Conservation (phyloP, 2,797 vertebrate genomes). For the Pelobates cultripes region DNA sequence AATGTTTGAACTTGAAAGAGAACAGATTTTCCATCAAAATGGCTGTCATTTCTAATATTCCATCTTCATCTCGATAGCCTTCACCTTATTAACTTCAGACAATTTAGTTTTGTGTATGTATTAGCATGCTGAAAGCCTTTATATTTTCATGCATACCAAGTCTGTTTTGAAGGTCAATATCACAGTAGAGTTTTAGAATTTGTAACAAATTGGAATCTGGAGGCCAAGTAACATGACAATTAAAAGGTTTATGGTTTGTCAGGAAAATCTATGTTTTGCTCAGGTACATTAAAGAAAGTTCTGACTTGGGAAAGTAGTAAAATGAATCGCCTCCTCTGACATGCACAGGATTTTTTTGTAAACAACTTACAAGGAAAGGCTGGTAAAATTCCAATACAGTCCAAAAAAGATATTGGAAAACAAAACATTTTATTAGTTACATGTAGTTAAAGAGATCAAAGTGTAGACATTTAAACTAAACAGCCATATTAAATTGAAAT, state of each 20-base stretch:
- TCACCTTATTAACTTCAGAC: too few species aligned
- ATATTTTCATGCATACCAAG: too few species aligned
- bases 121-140: too few species aligned
- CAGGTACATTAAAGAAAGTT: slow-evolving; percentile 52
- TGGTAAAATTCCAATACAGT: slow-evolving; percentile 64
- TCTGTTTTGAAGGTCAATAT: too few species aligned
- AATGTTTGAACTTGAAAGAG: slow-evolving; percentile 34
- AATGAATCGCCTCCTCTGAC: slow-evolving; percentile 17
- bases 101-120: too few species aligned
- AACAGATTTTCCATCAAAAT: not conserved
- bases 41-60: slow-evolving; percentile 6
- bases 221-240: too few species aligned
- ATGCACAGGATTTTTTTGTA: not conserved
- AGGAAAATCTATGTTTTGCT: too few species aligned
- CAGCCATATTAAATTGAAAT: not conserved
- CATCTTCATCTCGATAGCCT: not conserved
- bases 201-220: too few species aligned
- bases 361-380: slow-evolving; percentile 72
- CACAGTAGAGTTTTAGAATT: too few species aligned
- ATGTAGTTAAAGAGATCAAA: slow-evolving; percentile 33
- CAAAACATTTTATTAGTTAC: slow-evolving; percentile 65
- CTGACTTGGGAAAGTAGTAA: slow-evolving; percentile 49
- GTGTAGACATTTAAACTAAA: not conserved
- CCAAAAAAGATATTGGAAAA: slow-evolving; percentile 64
- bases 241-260: too few species aligned